A percentile compares a stretch with the other conserved stretches of the same genome.
These are phyloP conservation scores for Lampropteryx suffumata DNA, from an alignment of 2,888 invertebrate genomes.

Conservation along the genomic window DNA sequence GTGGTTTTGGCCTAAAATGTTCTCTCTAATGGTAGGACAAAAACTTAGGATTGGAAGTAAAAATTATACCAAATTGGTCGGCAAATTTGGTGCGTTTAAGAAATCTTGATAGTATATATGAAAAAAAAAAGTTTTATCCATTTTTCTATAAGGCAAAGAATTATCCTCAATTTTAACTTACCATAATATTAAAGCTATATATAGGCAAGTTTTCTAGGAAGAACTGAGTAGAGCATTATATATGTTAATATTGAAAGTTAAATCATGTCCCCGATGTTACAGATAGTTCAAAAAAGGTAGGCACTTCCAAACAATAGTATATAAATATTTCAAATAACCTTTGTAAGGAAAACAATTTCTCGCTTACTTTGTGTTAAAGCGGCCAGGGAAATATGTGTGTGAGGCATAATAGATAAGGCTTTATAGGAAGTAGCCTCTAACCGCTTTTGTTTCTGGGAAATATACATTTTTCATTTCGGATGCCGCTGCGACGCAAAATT, in stretches of 20 bases:
- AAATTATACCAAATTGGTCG: slow-evolving; percentile 39
- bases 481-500: slow-evolving; percentile 59
- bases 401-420: slow-evolving; percentile 68
- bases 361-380: slow-evolving; percentile 72
- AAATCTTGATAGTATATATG: slow-evolving; percentile 2
- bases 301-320: slow-evolving; percentile 44
- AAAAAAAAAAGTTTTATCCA: too few species aligned
- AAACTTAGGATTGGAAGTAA: slow-evolving; percentile 56
- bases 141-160: too few species aligned
- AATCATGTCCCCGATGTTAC: slow-evolving; percentile 5
- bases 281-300: slow-evolving; percentile 16
- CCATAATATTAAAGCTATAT: too few species aligned
- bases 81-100: not conserved
- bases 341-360: slow-evolving; percentile 71
- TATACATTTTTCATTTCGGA: slow-evolving; percentile 64
- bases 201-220: too few species aligned
- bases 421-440: slow-evolving; percentile 65
- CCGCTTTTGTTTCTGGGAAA: slow-evolving; percentile 71
- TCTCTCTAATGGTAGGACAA: slow-evolving; percentile 59
- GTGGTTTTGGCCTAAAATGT: slow-evolving; percentile 63
- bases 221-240: too few species aligned
- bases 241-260: not conserved
- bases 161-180: too few species aligned
- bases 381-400: slow-evolving; percentile 59
- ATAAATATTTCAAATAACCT: slow-evolving; percentile 56